These are phyloP conservation scores for Spea multiplicata DNA, from an alignment of 2,113 vertebrate genomes.

Conservation along the genomic window DNA sequence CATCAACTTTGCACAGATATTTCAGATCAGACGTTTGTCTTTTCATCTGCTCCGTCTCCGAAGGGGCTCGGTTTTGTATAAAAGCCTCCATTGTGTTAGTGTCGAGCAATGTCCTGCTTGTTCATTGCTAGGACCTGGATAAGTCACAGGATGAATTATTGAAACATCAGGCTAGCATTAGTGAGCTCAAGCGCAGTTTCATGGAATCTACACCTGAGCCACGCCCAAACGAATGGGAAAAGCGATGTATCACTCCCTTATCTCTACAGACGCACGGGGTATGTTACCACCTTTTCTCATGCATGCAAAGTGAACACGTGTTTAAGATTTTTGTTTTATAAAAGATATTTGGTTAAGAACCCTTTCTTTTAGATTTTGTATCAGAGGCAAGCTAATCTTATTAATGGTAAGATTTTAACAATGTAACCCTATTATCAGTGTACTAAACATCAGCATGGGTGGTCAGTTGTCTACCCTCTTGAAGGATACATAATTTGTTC, in stretches of 20 bases:
- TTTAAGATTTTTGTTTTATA: constrained; percentile 14
- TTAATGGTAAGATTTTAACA: not conserved
- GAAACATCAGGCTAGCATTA: constrained; percentile 99
- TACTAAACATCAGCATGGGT: not conserved
- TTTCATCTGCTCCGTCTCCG: not conserved
- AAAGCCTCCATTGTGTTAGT: constrained; percentile 51
- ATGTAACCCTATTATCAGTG: not conserved
- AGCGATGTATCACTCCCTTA: constrained; percentile 89
- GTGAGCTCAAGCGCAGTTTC: constrained; percentile 99
- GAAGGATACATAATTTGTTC: no score
- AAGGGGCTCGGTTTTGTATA: not conserved
- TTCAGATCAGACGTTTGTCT: constrained; percentile 31
- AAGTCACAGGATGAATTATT: constrained; percentile 97
- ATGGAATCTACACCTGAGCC: constrained; percentile 96
- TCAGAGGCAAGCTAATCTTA: not conserved
- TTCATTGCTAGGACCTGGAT: constrained; percentile 89
- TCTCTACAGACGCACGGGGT: constrained; percentile 88
- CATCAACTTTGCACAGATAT: not conserved
- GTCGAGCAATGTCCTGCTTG: constrained; percentile 63
- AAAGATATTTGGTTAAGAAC: constrained; percentile 12
- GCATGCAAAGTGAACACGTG: constrained; percentile 37
- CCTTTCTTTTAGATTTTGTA: not conserved
- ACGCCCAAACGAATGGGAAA: constrained; percentile 96
- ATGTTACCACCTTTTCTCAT: constrained; percentile 68
- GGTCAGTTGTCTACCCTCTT: no score